These are phyloP conservation scores for Saccostrea cuccullata DNA, from an alignment of 1,140 invertebrate genomes.

Conservation along the genomic window DNA sequence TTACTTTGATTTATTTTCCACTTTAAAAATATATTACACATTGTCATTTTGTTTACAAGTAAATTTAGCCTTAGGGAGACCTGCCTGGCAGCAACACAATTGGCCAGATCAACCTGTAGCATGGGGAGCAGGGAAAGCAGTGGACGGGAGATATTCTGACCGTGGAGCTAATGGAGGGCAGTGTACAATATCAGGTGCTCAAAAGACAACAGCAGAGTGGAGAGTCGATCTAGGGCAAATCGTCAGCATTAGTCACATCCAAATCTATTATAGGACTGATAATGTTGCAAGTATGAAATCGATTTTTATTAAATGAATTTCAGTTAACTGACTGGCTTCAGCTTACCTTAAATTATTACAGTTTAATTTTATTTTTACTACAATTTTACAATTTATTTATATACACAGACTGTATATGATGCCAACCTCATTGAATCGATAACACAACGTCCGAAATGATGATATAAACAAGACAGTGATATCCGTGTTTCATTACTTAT, in stretches of 20 bases:
- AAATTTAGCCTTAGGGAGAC: background rate
- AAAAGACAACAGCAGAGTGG: background rate
- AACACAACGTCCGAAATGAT: no score
- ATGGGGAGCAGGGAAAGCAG: background rate
- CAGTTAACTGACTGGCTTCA: no score
- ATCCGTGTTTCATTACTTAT: no score
- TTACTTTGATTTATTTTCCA: no score
- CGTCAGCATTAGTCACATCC: background rate
- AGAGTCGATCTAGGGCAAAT: background rate
- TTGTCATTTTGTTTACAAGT: background rate
- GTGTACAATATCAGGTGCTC: background rate
- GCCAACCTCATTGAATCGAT: no score
- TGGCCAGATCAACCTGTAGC: background rate
- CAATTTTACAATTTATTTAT: no score
- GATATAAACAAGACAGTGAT: no score
- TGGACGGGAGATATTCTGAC: background rate
- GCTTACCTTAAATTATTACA: no score
- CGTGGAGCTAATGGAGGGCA: background rate
- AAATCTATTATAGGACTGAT: background rate
- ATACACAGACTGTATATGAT: no score
- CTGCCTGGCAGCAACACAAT: background rate
- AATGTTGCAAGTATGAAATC: background rate
- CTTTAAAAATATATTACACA: no score
- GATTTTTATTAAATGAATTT: no score
- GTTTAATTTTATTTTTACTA: no score